Base-by-base conservation (phyloP, 1,140 invertebrate genomes). In the Eubasilissa regina region DNA sequence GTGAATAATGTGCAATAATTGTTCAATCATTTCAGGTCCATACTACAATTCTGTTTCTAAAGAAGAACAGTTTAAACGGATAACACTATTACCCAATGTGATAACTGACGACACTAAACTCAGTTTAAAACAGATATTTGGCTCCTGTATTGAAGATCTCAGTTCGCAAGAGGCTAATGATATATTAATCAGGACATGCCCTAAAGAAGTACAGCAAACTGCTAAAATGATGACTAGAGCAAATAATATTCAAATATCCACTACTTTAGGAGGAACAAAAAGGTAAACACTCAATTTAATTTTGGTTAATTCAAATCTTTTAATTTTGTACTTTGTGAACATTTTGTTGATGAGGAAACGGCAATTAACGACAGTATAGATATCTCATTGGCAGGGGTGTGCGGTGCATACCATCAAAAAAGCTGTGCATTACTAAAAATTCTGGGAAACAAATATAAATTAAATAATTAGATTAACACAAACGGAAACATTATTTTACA, bases 121-220 rank as follows among this genome's bases (percentile, higher is more conserved):
- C 1, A 89, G 90, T 80, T 89, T 96, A 15, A 93, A 93, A 85
- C 83, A 87, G 43, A 91, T 95, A 78, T 96, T 94, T 85, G 87
- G 87, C 1, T 90, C 90, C 84, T 84, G 90, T 64, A 88, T 94
- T 64, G 93, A 93, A 81, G 95, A 96, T 85, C 87, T 97, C 7
- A 94, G 87, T 79, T 84, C 89, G 15, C 92, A 92, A 77, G 94
- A 96, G 88, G 95, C 95, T 0, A 95, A 96, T 86, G 93, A 95
- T 83, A 94, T 97, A 82, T 87, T 97, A 66, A 89, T 96, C 10
- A 91, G 93, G 83, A 93, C 94, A 19, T 94, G 93, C 77, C 93
- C 94, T 0, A 92, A 91, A 84, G 88, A 88, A 83, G 85, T 84
- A 51, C 88, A 86, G 78, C 87, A 85, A 84, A 84, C 86, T 21